Percentiles rank a stretch among this genome's conserved stretches.
These are phyloP conservation scores for Ceratoteleas bidentatus DNA, from an alignment of 1,140 invertebrate species.

Conservation along the genomic window DNA sequence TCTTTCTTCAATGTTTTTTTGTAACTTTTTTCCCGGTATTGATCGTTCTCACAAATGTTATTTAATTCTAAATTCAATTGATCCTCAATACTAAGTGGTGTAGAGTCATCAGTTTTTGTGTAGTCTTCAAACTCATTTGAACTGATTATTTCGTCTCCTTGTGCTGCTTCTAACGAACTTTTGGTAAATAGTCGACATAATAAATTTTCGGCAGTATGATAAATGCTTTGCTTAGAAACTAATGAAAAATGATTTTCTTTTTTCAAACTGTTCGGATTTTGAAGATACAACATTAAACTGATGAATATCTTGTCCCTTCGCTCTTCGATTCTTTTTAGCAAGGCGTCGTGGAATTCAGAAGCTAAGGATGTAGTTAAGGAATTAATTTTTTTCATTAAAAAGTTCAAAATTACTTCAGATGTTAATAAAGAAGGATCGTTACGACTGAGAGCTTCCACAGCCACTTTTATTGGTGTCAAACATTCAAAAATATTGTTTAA, in stretches of 20 bases:
- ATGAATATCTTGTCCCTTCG: conserved; percentile 16
- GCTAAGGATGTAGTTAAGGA: neutral
- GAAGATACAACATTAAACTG: conserved; percentile 18
- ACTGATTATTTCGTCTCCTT: conserved; percentile 3
- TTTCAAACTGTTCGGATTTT: conserved; percentile 12
- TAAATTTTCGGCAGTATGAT: conserved; percentile 9
- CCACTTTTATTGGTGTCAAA: conserved; percentile 15
- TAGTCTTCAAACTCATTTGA: no score
- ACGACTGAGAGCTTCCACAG: conserved; percentile 16
- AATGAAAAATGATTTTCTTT: conserved; percentile 9
- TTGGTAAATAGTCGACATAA: conserved; percentile 4
- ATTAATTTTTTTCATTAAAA: conserved; percentile 14
- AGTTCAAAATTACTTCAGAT: conserved; percentile 21
- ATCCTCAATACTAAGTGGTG: conserved; percentile 5
- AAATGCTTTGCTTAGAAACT: conserved; percentile 14
- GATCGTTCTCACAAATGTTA: neutral
- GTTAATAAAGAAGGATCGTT: conserved; percentile 16
- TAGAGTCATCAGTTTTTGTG: neutral
- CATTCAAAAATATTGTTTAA: conserved; percentile 13
- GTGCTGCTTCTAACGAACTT: neutral
- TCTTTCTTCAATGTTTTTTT: conserved; percentile 13
- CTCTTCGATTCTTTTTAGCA: conserved; percentile 16
- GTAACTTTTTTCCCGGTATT: neutral
- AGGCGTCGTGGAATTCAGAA: neutral
- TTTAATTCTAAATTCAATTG: conserved; percentile 2